Percentiles rank a stretch among this genome's conserved stretches.
Evolutionary conservation across 1,140 invertebrate species (phyloP).

Genomic region (Bathynomus jamesi): DNA sequence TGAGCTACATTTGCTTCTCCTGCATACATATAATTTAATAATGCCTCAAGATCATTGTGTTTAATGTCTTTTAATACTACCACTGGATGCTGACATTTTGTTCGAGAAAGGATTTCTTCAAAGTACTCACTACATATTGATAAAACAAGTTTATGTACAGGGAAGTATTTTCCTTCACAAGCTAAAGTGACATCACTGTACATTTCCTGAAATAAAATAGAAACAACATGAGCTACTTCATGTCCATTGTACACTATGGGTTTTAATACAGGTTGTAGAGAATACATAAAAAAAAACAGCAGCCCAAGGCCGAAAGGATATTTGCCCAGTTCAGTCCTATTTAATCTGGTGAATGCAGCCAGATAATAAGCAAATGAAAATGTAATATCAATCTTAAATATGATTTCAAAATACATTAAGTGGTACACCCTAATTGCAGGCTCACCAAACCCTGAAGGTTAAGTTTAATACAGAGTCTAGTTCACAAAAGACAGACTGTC

Average conservation of each 20-base stretch:
- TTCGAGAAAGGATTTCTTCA: constrained; percentile 13
- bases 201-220: constrained; percentile 2
- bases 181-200: constrained; percentile 17
- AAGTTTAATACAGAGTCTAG: too few species aligned
- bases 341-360: not conserved
- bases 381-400: not conserved
- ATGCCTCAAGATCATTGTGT: constrained; percentile 41
- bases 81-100: constrained; percentile 40
- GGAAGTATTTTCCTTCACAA: constrained; percentile 13
- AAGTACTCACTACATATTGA: constrained; percentile 18
- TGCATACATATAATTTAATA: constrained; percentile 67
- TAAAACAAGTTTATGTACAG: constrained; percentile 15
- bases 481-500: too few species aligned
- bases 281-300: not conserved
- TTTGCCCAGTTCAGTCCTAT: not conserved
- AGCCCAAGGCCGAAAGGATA: not conserved
- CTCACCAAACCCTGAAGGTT: too few species aligned
- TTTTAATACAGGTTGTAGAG: not conserved
- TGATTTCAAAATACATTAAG: too few species aligned
- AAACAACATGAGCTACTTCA: not conserved
- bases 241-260: not conserved
- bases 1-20: constrained; percentile 89
- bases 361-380: not conserved
- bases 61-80: constrained; percentile 44
- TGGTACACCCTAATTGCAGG: too few species aligned